Percentiles rank a stretch among this genome's conserved stretches.
Conservation (phyloP, 2,797 vertebrate genomes). For the Tauraco hartlaubi region DNA sequence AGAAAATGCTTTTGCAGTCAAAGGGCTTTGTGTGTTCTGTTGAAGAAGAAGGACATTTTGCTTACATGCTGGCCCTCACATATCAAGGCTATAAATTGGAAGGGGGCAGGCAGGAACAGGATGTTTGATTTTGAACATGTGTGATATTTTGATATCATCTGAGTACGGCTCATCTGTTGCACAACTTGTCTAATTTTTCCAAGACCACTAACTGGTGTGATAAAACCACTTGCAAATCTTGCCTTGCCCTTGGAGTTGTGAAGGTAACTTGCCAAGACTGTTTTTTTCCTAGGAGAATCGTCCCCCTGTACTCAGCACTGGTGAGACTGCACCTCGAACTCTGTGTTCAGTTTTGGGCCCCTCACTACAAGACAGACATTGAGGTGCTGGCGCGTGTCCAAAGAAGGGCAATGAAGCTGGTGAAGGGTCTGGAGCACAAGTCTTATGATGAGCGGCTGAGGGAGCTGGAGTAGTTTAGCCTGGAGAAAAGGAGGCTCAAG, state of each 20-base stretch:
- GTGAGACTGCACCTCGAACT: no score
- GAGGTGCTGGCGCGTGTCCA: no score
- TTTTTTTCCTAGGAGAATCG: background rate
- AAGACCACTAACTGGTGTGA: background rate
- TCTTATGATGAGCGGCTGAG: no score
- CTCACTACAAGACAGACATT: no score
- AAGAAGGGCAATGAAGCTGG: no score
- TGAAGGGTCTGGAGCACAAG: no score
- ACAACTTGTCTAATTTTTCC: background rate
- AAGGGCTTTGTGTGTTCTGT: background rate
- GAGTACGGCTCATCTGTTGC: background rate
- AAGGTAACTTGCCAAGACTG: background rate
- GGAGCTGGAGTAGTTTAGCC: no score
- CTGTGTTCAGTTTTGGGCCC: no score
- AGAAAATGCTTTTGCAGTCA: background rate
- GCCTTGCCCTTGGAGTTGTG: background rate
- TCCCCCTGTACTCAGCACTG: no score
- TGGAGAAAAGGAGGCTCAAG: no score
- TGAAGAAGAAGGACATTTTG: background rate
- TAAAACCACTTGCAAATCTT: background rate
- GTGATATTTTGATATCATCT: background rate
- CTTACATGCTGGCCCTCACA: background rate
- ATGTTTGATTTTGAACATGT: background rate
- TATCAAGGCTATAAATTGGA: background rate
- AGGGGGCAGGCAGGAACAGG: background rate